Conservation (phyloP, 1,140 invertebrate genomes). For the Trichogramma pretiosum region DNA sequence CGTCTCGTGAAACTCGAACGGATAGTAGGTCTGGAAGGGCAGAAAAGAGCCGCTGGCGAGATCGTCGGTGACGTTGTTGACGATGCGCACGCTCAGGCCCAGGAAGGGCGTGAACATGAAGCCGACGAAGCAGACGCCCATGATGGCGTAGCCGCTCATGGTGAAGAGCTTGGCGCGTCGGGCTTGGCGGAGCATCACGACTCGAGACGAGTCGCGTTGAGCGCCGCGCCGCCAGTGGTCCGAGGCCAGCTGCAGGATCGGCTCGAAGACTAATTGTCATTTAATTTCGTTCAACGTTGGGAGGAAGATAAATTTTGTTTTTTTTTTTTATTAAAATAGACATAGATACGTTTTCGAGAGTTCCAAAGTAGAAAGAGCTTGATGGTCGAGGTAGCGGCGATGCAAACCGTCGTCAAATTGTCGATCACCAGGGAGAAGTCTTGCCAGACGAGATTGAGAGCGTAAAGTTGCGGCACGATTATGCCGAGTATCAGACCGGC, state of each 20-base stretch:
- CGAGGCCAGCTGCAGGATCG: background rate
- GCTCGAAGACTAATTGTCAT: background rate
- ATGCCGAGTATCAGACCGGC: background rate
- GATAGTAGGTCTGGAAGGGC: conserved; percentile 2
- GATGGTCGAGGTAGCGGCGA: background rate
- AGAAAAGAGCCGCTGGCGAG: background rate
- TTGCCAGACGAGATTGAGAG: background rate
- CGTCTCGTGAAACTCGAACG: background rate
- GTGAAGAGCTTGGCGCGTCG: background rate
- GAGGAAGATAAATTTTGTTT: background rate
- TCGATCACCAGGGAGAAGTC: background rate
- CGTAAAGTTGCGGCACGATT: background rate
- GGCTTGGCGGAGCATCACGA: background rate
- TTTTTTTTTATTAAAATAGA: background rate
- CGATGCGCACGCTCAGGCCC: background rate
- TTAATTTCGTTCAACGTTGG: no score
- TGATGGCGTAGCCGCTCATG: background rate
- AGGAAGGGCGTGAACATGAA: background rate
- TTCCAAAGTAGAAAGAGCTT: conserved; percentile 6
- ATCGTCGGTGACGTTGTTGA: conserved; percentile 7
- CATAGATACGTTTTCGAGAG: background rate
- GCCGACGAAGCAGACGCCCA: background rate
- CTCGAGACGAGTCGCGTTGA: background rate
- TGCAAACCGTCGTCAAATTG: background rate
- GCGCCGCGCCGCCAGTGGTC: no score